A percentile compares a stretch with the other conserved stretches of the same genome.
Conservation (phyloP, 2,888 invertebrate species). For the Seladonia tumulorum region DNA sequence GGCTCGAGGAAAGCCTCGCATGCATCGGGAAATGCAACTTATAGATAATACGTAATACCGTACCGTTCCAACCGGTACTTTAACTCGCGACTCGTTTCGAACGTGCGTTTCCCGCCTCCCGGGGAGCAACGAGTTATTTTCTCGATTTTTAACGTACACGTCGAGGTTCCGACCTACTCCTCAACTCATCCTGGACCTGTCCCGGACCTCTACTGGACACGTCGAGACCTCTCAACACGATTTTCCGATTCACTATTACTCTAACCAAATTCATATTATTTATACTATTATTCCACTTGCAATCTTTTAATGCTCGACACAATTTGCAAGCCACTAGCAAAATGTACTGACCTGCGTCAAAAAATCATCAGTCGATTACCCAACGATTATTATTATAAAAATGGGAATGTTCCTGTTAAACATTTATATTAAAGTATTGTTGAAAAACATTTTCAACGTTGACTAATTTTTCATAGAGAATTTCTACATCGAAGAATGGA, state of each 20-base stretch:
- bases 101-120: constrained; percentile 45
- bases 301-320: neutral
- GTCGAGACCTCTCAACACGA: neutral
- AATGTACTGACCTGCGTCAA: too few relatives aligned
- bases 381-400: too few relatives aligned
- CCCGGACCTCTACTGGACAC: neutral
- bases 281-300: neutral
- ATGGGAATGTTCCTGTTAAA: too few relatives aligned
- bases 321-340: neutral
- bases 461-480: too few relatives aligned
- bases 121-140: constrained; percentile 19
- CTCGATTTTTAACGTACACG: neutral
- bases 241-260: neutral
- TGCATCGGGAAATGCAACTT: constrained; percentile 60
- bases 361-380: too few relatives aligned
- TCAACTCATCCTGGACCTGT: neutral
- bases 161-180: neutral
- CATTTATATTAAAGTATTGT: too few relatives aligned
- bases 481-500: too few relatives aligned
- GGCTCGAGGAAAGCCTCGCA: constrained; percentile 53
- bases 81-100: constrained; percentile 46
- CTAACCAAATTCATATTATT: neutral
- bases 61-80: constrained; percentile 67
- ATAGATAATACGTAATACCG: constrained; percentile 67
- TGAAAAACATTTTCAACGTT: too few relatives aligned